These are phyloP conservation scores for Chrysina gloriosa DNA, from an alignment of 2,888 invertebrate species.

Conservation along the genomic window DNA sequence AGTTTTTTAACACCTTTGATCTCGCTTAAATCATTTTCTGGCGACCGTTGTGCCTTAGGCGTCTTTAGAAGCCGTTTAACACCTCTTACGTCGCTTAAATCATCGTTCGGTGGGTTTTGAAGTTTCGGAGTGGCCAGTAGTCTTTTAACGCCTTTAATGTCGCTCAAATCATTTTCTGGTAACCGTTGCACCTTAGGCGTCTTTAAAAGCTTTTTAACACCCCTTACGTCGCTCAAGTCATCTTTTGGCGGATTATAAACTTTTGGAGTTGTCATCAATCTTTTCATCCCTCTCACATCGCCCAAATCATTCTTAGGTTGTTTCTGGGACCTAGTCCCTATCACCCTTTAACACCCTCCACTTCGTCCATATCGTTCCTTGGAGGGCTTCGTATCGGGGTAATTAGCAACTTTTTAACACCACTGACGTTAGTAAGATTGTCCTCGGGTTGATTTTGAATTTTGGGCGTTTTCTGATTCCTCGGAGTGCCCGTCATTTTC, in stretches of 20 bases:
- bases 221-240: conserved; percentile 61
- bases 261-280: conserved; percentile 47
- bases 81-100: conserved; percentile 59
- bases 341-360: conserved; percentile 58
- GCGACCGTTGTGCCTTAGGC: conserved; percentile 55
- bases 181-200: conserved; percentile 49
- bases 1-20: conserved; percentile 52
- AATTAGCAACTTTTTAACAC: conserved; percentile 63
- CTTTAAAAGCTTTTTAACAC: conserved; percentile 56
- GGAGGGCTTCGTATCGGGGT: conserved; percentile 58
- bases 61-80: conserved; percentile 57
- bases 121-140: conserved; percentile 53
- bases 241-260: conserved; percentile 56
- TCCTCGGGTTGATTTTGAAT: conserved; percentile 56
- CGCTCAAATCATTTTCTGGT: conserved; percentile 60
- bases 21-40: conserved; percentile 51
- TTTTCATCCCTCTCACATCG: conserved; percentile 59
- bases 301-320: conserved; percentile 59
- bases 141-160: conserved; percentile 52
- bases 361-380: conserved; percentile 61
- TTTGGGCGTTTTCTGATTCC: no score
- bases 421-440: conserved; percentile 64
- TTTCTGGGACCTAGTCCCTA: conserved; percentile 48
- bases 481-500: not conserved
- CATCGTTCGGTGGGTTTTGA: conserved; percentile 55